Conservation (phyloP, 1,140 invertebrate species). For the Grapholita molesta region DNA sequence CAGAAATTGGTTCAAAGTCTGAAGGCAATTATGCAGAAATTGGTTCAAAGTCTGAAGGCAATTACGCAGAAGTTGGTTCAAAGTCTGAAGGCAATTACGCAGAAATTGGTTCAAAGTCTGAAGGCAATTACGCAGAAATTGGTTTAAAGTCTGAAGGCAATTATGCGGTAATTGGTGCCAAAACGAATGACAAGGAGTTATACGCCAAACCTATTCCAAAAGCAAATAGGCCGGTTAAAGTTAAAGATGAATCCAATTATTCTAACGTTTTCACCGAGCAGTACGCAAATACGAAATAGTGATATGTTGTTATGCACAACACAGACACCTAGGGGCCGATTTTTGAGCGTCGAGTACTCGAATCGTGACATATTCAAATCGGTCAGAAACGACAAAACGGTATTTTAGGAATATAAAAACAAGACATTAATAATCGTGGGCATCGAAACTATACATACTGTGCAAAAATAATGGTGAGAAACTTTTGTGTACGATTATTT, state of each 20-base stretch:
- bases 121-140: not conserved
- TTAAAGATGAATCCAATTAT: not conserved
- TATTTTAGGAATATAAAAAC: too few relatives aligned
- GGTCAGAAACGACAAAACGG: too few relatives aligned
- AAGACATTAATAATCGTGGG: too few relatives aligned
- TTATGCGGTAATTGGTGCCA: too few relatives aligned
- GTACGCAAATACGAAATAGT: not conserved
- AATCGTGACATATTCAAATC: too few relatives aligned
- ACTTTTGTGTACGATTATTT: too few relatives aligned
- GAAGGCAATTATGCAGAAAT: not conserved
- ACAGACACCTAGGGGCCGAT: not conserved
- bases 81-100: not conserved
- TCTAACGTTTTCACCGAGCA: not conserved
- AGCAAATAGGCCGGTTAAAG: not conserved
- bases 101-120: not conserved
- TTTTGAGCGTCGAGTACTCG: too few relatives aligned
- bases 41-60: not conserved
- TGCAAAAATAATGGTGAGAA: too few relatives aligned
- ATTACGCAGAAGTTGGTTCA: not conserved
- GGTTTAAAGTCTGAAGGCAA: not conserved
- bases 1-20: not conserved
- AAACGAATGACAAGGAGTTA: too few relatives aligned
- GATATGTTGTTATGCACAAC: not conserved
- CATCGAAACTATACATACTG: too few relatives aligned
- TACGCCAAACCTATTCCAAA: not conserved